These are phyloP conservation scores for Coreius guichenoti DNA, from an alignment of 2,797 vertebrate species.

Conservation along the genomic window DNA sequence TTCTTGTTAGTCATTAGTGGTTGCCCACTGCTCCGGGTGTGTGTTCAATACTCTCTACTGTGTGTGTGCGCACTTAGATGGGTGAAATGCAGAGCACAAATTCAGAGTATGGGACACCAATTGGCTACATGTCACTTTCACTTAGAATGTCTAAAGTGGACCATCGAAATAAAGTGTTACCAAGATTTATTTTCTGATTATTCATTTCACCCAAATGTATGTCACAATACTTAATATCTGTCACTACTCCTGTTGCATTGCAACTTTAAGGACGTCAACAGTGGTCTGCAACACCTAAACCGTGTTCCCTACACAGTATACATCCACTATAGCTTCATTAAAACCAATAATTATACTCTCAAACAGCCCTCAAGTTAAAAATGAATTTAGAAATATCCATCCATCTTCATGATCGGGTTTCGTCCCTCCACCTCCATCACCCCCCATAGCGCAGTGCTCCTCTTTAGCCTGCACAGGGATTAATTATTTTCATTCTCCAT, in stretches of 20 bases:
- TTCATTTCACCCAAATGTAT: neutral
- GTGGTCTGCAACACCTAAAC: neutral
- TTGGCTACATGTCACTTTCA: no score
- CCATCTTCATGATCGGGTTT: conserved; percentile 25
- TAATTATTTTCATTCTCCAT: conserved; percentile 58
- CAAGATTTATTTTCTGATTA: neutral
- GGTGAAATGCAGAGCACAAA: no score
- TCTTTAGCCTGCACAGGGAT: conserved; percentile 43
- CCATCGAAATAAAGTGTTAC: neutral
- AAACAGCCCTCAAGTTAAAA: conserved; percentile 22
- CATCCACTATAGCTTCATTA: neutral
- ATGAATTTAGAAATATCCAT: conserved; percentile 46
- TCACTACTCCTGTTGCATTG: neutral
- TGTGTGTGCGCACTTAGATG: no score
- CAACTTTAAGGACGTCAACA: neutral
- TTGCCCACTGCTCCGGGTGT: no score
- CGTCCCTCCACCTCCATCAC: neutral
- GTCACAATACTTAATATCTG: neutral
- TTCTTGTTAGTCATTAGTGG: neutral
- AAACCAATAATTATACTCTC: conserved; percentile 12
- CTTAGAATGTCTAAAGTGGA: neutral
- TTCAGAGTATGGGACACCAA: no score
- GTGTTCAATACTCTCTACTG: no score
- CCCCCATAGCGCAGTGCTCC: conserved; percentile 9
- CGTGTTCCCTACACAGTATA: neutral